Conservation (phyloP, 2,797 vertebrate genomes). For the Erethizon dorsatum region DNA sequence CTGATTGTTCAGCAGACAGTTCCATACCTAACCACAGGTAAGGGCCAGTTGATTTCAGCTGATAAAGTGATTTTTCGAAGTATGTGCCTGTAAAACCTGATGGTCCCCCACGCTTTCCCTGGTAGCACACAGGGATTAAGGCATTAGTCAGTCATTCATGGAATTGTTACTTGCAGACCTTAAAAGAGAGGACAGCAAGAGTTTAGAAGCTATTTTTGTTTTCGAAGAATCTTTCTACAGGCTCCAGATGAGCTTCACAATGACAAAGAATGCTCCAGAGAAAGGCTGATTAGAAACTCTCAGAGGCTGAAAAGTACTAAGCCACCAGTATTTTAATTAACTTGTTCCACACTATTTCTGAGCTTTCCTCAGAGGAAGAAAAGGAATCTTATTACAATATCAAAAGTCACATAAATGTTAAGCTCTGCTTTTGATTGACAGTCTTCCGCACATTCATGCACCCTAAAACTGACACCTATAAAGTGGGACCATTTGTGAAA, state of each 20-base stretch:
- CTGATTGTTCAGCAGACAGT: not conserved
- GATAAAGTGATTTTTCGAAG: constrained; percentile 14
- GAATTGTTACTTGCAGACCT: constrained; percentile 30
- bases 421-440: constrained; percentile 68
- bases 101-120: not conserved
- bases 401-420: constrained; percentile 59
- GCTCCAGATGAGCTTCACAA: not conserved
- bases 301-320: constrained; percentile 32
- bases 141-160: not conserved
- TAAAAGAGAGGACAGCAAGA: constrained; percentile 37
- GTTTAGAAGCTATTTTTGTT: not conserved
- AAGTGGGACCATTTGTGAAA: constrained; percentile 65
- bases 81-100: not conserved
- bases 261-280: not conserved
- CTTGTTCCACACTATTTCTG: constrained; percentile 61
- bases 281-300: not conserved
- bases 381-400: constrained; percentile 52
- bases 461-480: constrained; percentile 47
- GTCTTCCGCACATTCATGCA: not conserved
- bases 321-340: constrained; percentile 65
- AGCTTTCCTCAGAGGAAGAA: constrained; percentile 36
- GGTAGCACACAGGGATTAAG: not conserved
- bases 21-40: not conserved
- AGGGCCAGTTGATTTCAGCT: not conserved
- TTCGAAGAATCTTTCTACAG: not conserved